A percentile compares a stretch with the other conserved stretches of the same genome.
phyloP scores from a whole-genome alignment of 1,140 invertebrate species.

The Epicauta chinensis region DNA sequence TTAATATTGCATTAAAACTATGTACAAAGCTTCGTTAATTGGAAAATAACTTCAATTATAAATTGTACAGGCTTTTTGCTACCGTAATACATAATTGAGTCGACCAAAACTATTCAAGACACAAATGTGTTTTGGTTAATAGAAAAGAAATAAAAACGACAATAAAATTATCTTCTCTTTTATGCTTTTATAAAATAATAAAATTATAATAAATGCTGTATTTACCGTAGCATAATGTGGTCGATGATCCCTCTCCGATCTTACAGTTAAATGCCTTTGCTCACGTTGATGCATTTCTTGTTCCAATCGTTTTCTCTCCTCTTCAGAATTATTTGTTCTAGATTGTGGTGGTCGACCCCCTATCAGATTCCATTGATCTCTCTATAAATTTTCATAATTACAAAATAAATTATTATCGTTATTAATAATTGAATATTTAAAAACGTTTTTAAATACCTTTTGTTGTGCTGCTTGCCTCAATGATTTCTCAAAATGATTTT shows the following conservation, averaged over 20 bases:
- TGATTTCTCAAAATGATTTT: constrained; percentile 87
- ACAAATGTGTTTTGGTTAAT: too few species aligned
- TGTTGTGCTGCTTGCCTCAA: constrained; percentile 72
- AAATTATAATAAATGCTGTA: too few species aligned
- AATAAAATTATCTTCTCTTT: too few species aligned
- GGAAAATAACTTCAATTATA: too few species aligned
- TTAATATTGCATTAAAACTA: too few species aligned
- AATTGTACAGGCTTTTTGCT: too few species aligned
- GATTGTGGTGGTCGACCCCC: constrained; percentile 43
- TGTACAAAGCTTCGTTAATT: too few species aligned
- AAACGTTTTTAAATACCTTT: constrained; percentile 53
- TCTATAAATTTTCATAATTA: constrained; percentile 20
- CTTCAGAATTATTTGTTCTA: constrained; percentile 35
- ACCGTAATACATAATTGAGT: too few species aligned
- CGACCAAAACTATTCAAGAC: too few species aligned
- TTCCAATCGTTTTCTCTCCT: constrained; percentile 28
- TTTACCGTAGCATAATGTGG: constrained; percentile 14
- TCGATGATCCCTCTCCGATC: constrained; percentile 17
- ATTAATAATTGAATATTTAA: background rate
- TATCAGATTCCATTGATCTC: constrained; percentile 46
- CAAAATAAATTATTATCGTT: background rate
- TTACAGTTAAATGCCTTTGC: constrained; percentile 22
- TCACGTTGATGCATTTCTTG: constrained; percentile 31
- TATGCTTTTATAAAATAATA: too few species aligned
- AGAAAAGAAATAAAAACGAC: too few species aligned